Conservation (phyloP, 2,888 invertebrate genomes). For the Nephrotoma guestfalica region DNA sequence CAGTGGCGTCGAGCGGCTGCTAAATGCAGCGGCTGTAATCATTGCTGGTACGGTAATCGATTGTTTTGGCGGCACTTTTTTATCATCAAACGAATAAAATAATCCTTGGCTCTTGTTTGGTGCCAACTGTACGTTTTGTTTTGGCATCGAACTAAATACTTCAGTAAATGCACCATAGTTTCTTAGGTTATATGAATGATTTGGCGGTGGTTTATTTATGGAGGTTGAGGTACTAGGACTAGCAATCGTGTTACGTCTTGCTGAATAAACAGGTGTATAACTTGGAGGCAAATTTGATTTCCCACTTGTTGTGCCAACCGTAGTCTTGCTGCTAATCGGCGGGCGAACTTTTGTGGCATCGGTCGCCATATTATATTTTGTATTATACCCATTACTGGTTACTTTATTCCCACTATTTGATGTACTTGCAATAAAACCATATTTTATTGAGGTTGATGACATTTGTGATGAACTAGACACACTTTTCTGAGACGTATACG, state of each 20-base stretch:
- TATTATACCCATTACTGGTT: neutral
- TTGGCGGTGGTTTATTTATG: neutral
- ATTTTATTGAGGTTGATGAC: neutral
- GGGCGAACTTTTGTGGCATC: neutral
- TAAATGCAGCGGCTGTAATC: neutral
- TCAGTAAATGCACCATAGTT: neutral
- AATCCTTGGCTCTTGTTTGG: neutral
- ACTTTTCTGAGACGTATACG: neutral
- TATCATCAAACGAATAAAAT: neutral
- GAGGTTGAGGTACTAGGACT: neutral
- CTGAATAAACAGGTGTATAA: neutral
- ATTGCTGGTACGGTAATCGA: neutral
- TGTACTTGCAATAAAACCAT: neutral
- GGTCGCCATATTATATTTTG: neutral
- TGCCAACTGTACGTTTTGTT: neutral
- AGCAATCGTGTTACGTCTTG: neutral
- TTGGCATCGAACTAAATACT: neutral
- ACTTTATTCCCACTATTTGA: neutral
- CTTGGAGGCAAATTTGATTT: neutral
- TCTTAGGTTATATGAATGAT: neutral
- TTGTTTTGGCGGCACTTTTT: neutral
- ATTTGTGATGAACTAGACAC: neutral
- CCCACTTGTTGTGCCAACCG: neutral
- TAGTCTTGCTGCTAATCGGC: neutral
- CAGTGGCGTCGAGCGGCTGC: neutral